Base-by-base conservation (phyloP, 2,113 vertebrate genomes). In the Phylloscopus trochiloides region DNA sequence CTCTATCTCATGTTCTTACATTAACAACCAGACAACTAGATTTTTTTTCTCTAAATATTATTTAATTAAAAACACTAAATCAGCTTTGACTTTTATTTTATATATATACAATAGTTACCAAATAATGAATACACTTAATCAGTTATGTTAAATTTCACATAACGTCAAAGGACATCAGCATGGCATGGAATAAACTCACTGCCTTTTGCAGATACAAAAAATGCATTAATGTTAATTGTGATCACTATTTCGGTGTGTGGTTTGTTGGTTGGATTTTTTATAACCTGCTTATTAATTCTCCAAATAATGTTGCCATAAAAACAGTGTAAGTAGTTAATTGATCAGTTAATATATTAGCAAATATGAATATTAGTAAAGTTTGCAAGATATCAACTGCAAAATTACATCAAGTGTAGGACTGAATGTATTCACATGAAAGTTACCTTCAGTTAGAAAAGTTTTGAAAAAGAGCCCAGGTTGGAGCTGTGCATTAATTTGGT, bases 41-140 rank as follows among this genome's bases (percentile, higher is more conserved):
- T 24, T 91, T 95, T 82, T 96, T 96, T 92, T 94, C 90, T 80
- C 95, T 96, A 96, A 96, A 92, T 97, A 74, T 24, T 76, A 97
- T 97, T 97, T 98, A 97, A 98, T 97, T 97, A 96, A 97, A 97
- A 97, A 97, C 97, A 97, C 93, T 98, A 97, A 62, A 96, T 97
- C 86, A 97, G 92, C 90, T 97, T 98, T 97, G 75, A 97, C 81
- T 96, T 98, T 98, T 97, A 98, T 97, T 98, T 97, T 95, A 98
- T 98, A 95, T 98, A 98, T 98, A 90, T 98, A 98, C 97, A 98
- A 68, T 72, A 97, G 80, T 98, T 97, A 97, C 96, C 97, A 98
- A 98, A 96, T 97, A 95, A 97, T 92, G 92, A 97, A 97, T 98
- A 98, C 74, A 97, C 74, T 91, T 83, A 95, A 97, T 98, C 86